Evolutionary conservation across 2,888 invertebrate genomes (phyloP).

Genomic region (Andrena marginata): DNA sequence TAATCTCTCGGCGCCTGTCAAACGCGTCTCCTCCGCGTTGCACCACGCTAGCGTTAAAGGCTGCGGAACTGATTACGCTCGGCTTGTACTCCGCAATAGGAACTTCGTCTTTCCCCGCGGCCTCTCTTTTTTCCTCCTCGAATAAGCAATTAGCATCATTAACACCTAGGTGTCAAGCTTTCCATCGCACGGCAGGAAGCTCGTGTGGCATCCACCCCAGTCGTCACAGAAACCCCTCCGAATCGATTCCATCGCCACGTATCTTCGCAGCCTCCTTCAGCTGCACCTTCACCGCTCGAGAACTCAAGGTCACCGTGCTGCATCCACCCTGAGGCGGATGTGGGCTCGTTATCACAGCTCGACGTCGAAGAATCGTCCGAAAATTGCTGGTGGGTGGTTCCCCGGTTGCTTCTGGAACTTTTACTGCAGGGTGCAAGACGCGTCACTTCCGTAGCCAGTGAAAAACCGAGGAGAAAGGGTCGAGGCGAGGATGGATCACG

Average conservation of each 20-base stretch:
- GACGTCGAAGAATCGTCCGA: neutral
- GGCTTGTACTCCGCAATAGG: constrained; percentile 8
- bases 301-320: constrained; percentile 62
- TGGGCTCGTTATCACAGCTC: neutral
- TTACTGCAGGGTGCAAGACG: too few relatives aligned
- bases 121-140: neutral
- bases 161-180: neutral
- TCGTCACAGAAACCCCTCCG: neutral
- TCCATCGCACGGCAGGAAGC: neutral
- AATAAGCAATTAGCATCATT: neutral
- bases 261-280: constrained; percentile 2
- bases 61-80: constrained; percentile 6
- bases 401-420: neutral
- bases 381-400: neutral
- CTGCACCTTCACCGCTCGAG: constrained; percentile 33
- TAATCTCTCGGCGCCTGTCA: constrained; percentile 31
- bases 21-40: constrained; percentile 7
- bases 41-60: constrained; percentile 17
- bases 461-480: constrained; percentile 11
- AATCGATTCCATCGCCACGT: constrained; percentile 5
- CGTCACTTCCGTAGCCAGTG: constrained; percentile 21
- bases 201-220: neutral
- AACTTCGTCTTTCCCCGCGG: constrained; percentile 27
- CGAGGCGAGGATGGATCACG: constrained; percentile 40
- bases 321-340: constrained; percentile 33